These are phyloP conservation scores for Scotopteryx bipunctaria DNA, from an alignment of 2,888 invertebrate genomes.

Conservation along the genomic window DNA sequence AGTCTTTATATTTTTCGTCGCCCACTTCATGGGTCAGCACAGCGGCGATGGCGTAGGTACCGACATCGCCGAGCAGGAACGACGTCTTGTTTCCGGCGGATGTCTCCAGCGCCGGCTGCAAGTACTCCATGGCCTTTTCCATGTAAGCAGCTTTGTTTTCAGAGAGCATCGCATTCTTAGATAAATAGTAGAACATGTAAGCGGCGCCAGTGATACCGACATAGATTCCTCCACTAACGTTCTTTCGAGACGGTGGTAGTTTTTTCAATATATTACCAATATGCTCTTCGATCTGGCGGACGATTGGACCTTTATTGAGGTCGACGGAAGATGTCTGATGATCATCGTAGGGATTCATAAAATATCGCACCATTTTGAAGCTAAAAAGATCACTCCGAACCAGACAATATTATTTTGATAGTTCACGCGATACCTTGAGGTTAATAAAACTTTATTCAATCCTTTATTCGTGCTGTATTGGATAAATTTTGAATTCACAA, in stretches of 20 bases:
- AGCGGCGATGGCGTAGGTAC: slow-evolving; percentile 88
- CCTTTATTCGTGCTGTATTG: slow-evolving; percentile 19
- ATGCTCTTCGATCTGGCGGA: slow-evolving; percentile 58
- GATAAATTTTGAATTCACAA: background rate
- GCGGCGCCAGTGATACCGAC: slow-evolving; percentile 88
- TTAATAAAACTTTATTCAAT: slow-evolving; percentile 45
- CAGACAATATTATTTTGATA: slow-evolving; percentile 44
- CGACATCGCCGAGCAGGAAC: slow-evolving; percentile 91
- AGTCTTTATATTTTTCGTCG: slow-evolving; percentile 59
- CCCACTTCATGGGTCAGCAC: slow-evolving; percentile 83
- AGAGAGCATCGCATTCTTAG: slow-evolving; percentile 78
- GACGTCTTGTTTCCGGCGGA: slow-evolving; percentile 85
- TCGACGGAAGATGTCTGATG: slow-evolving; percentile 44
- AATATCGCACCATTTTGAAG: slow-evolving; percentile 71
- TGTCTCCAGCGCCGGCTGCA: slow-evolving; percentile 84
- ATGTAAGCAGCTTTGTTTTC: slow-evolving; percentile 75
- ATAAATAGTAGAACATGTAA: slow-evolving; percentile 89
- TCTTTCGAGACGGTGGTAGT: slow-evolving; percentile 56
- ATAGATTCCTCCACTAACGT: slow-evolving; percentile 86
- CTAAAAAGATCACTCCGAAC: slow-evolving; percentile 38
- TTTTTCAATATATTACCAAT: slow-evolving; percentile 62
- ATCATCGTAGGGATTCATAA: slow-evolving; percentile 67
- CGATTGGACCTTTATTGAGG: slow-evolving; percentile 52
- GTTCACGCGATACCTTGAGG: slow-evolving; percentile 37
- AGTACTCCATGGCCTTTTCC: slow-evolving; percentile 84